Conservation (phyloP, 2,888 invertebrate genomes). For the Nymphalis urticae region DNA sequence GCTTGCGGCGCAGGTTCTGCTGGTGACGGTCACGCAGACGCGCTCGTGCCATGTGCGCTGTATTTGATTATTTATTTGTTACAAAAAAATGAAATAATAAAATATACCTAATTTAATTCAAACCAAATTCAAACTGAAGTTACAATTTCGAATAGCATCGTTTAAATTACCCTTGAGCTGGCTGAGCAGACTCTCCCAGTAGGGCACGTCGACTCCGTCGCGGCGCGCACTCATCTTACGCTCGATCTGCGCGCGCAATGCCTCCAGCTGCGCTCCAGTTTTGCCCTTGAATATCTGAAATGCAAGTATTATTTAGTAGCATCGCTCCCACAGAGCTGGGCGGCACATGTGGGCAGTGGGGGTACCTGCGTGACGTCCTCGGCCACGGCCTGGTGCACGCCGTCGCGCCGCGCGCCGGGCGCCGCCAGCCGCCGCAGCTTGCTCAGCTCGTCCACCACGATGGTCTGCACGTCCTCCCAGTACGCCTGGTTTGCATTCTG, state of each 20-base stretch:
- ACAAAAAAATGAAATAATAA: too few species aligned
- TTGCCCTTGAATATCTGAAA: slow-evolving; percentile 94
- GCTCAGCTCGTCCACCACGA: slow-evolving; percentile 95
- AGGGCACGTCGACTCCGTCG: slow-evolving; percentile 97
- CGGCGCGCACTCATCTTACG: slow-evolving; percentile 90
- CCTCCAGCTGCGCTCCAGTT: slow-evolving; percentile 91
- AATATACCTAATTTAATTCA: not conserved
- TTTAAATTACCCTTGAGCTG: slow-evolving; percentile 90
- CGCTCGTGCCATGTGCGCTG: slow-evolving; percentile 96
- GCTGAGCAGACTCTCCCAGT: slow-evolving; percentile 98
- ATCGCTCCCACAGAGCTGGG: too few species aligned
- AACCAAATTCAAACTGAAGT: too few species aligned
- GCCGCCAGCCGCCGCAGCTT: slow-evolving; percentile 88
- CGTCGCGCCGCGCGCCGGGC: slow-evolving; percentile 83
- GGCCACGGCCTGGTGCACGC: slow-evolving; percentile 95
- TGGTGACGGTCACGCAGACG: slow-evolving; percentile 96
- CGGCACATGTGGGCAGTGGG: not conserved
- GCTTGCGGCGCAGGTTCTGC: slow-evolving; percentile 91
- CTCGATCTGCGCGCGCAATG: slow-evolving; percentile 92
- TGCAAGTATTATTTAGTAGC: not conserved
- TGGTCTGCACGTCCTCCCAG: slow-evolving; percentile 98
- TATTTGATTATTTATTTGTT: too few species aligned
- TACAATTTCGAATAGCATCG: too few species aligned
- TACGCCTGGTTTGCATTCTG: slow-evolving; percentile 93
- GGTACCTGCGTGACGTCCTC: slow-evolving; percentile 88